Conservation (phyloP, 2,888 invertebrate species). For the Drosophila differens region DNA sequence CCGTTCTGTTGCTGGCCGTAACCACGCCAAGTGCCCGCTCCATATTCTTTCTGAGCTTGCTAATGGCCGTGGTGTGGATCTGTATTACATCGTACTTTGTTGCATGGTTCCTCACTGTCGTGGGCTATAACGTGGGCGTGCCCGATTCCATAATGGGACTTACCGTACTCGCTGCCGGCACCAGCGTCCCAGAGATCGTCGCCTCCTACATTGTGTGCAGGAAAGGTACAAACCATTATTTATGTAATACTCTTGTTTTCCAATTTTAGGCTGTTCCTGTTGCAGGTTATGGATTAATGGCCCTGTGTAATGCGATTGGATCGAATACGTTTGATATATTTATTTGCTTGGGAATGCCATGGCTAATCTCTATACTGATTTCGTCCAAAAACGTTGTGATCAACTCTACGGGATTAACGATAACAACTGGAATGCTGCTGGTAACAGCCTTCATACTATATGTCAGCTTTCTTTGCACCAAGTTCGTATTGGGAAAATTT, state of each 20-base stretch:
- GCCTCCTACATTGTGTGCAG: slow-evolving; percentile 96
- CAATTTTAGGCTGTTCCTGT: neutral
- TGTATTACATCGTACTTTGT: slow-evolving; percentile 94
- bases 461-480: slow-evolving; percentile 90
- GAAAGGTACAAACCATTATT: slow-evolving; percentile 88
- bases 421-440: slow-evolving; percentile 93
- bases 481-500: slow-evolving; percentile 92
- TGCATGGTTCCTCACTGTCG: slow-evolving; percentile 97
- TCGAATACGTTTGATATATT: slow-evolving; percentile 95
- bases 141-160: slow-evolving; percentile 98
- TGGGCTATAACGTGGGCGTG: slow-evolving; percentile 89
- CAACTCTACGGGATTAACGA: slow-evolving; percentile 93
- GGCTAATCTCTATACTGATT: slow-evolving; percentile 93
- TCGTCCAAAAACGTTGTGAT: slow-evolving; percentile 90
- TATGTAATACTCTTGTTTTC: neutral
- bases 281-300: slow-evolving; percentile 91
- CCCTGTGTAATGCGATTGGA: slow-evolving; percentile 94
- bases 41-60: slow-evolving; percentile 92
- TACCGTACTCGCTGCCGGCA: slow-evolving; percentile 95
- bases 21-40: slow-evolving; percentile 87
- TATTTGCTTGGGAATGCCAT: slow-evolving; percentile 92
- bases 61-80: slow-evolving; percentile 96
- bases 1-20: slow-evolving; percentile 86
- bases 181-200: slow-evolving; percentile 96
- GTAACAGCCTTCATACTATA: slow-evolving; percentile 92